phyloP scores from a whole-genome alignment of 1,140 invertebrate species.

The Harlomillsia oculata region DNA sequence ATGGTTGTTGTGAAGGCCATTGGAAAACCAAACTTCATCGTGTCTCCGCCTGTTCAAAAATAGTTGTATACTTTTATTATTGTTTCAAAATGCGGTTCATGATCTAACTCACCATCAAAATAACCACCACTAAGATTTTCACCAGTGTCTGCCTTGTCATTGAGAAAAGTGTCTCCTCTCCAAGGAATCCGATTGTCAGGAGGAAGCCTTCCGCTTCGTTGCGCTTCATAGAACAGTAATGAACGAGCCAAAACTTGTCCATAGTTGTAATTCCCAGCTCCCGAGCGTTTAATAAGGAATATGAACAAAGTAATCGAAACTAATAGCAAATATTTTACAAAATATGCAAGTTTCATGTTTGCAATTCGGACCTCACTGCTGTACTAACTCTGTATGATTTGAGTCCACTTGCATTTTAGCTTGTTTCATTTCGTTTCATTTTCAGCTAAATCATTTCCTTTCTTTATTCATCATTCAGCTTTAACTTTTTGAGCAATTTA shows the following conservation, averaged over 20 bases:
- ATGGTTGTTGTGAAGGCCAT: slow-evolving; percentile 40
- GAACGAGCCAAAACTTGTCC: slow-evolving; percentile 38
- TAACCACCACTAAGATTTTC: slow-evolving; percentile 42
- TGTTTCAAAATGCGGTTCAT: neutral
- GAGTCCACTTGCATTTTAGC: no score
- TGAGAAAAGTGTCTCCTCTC: slow-evolving; percentile 39
- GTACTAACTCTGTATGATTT: no score
- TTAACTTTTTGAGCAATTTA: no score
- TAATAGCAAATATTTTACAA: no score
- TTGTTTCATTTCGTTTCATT: no score
- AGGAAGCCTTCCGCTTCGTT: slow-evolving; percentile 40
- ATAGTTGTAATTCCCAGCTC: slow-evolving; percentile 37
- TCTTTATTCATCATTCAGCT: no score
- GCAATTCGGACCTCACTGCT: no score
- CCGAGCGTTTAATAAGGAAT: slow-evolving; percentile 70
- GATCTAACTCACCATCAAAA: slow-evolving; percentile 38
- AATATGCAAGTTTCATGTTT: no score
- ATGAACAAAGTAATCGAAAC: no score
- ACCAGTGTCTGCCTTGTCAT: slow-evolving; percentile 39
- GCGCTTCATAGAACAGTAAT: slow-evolving; percentile 42
- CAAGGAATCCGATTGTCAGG: slow-evolving; percentile 38
- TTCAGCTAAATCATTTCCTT: no score
- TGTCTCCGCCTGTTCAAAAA: slow-evolving; percentile 40
- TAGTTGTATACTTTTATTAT: neutral
- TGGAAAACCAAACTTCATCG: slow-evolving; percentile 43